Percentiles rank a stretch among this genome's conserved stretches.
Conservation (phyloP, 2,113 vertebrate genomes). For the Psophia crepitans region DNA sequence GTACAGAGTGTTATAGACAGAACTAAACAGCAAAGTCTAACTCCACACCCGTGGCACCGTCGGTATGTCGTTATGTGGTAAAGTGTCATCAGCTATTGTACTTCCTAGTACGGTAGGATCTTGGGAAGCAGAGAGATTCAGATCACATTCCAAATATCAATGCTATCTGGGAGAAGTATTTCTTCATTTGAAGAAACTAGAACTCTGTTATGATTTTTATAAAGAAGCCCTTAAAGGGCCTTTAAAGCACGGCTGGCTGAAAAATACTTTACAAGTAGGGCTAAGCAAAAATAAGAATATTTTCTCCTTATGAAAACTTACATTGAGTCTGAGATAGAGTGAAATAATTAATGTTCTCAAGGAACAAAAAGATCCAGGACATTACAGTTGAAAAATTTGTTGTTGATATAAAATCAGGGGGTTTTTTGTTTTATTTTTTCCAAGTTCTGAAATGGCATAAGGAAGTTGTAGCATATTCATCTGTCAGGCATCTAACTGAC, state of each 20-base stretch:
- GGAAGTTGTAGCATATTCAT: not conserved
- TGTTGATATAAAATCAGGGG: not conserved
- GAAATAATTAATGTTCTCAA: not conserved
- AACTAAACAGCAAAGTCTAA: not conserved
- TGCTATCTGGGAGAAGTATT: not conserved
- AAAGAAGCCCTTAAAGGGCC: not conserved
- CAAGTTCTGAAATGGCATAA: not conserved
- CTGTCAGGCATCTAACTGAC: not conserved
- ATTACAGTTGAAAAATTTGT: not conserved
- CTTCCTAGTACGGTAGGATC: not conserved
- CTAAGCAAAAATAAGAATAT: not conserved
- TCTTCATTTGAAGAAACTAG: not conserved
- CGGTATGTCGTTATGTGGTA: not conserved
- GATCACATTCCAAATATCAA: not conserved
- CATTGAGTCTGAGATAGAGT: not conserved
- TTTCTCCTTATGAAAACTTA: not conserved
- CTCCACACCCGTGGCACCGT: not conserved
- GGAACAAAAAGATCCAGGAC: not conserved
- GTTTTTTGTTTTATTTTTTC: not conserved
- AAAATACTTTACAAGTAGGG: not conserved
- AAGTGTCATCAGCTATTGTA: not conserved
- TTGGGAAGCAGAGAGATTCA: not conserved
- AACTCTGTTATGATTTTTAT: not conserved
- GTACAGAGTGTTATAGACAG: not conserved
- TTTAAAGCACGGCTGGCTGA: not conserved